phyloP scores from a whole-genome alignment of 2,797 vertebrate genomes.

The Notamacropus eugenii region DNA sequence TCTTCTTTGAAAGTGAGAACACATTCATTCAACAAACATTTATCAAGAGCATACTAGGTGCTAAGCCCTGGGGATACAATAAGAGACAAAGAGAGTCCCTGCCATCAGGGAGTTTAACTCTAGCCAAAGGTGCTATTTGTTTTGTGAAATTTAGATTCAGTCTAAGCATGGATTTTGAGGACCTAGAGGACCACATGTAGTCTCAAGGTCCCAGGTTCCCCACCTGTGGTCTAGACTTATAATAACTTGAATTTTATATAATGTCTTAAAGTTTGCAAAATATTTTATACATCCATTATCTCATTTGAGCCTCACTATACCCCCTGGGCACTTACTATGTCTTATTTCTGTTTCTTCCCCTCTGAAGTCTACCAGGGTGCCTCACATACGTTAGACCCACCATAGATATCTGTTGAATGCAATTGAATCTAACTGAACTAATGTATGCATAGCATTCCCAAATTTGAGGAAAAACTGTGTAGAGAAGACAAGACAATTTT shows the following conservation, averaged over 20 bases:
- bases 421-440: neutral
- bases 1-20: too few species aligned
- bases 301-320: neutral
- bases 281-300: neutral
- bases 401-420: neutral
- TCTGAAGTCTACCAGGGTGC: neutral
- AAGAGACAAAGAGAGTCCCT: neutral
- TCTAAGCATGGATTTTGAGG: too few species aligned
- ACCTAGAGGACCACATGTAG: too few species aligned
- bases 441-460: neutral
- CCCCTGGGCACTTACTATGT: neutral
- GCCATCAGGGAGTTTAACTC: neutral
- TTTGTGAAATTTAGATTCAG: too few species aligned
- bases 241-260: neutral
- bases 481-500: neutral
- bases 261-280: neutral
- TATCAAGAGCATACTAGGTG: neutral
- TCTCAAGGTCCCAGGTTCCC: too few species aligned
- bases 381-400: neutral
- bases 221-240: neutral
- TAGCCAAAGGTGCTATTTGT: too few species aligned
- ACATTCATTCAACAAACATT: neutral
- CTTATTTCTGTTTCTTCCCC: neutral
- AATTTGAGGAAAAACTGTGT: neutral
- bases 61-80: neutral